Conservation (phyloP, 2,113 vertebrate species). For the Halichoeres trimaculatus region DNA sequence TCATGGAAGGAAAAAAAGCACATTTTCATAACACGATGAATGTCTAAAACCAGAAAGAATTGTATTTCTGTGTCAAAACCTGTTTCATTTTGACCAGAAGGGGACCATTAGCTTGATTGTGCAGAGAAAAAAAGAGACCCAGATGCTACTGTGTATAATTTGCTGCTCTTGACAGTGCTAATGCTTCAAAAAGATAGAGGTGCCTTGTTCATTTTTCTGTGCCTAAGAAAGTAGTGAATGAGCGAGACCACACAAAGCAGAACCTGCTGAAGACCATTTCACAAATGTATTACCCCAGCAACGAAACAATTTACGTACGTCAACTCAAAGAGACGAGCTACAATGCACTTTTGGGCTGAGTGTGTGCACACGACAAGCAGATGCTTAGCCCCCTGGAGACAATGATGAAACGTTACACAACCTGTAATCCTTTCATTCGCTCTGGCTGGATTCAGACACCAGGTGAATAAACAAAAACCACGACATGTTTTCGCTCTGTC, state of each 20-base stretch:
- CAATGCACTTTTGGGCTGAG: slow-evolving; percentile 81
- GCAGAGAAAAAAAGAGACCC: slow-evolving; percentile 64
- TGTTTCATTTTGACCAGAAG: slow-evolving; percentile 66
- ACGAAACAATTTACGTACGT: slow-evolving; percentile 46
- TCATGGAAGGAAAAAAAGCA: slow-evolving; percentile 71
- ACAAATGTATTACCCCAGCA: slow-evolving; percentile 62
- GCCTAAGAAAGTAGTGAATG: slow-evolving; percentile 81
- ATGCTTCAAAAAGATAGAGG: slow-evolving; percentile 83
- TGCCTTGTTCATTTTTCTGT: slow-evolving; percentile 87
- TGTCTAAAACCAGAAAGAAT: slow-evolving; percentile 69
- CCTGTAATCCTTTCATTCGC: slow-evolving; percentile 50
- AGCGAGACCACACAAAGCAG: slow-evolving; percentile 58
- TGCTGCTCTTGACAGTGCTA: slow-evolving; percentile 81
- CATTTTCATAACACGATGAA: slow-evolving; percentile 78
- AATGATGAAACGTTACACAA: slow-evolving; percentile 44
- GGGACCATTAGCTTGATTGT: slow-evolving; percentile 55
- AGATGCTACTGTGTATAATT: slow-evolving; percentile 79
- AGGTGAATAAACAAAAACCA: slow-evolving; percentile 40
- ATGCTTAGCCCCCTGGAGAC: slow-evolving; percentile 60
- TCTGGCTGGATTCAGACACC: slow-evolving; percentile 47
- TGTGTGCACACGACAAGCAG: slow-evolving; percentile 53
- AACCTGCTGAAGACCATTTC: slow-evolving; percentile 72
- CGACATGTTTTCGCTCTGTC: slow-evolving; percentile 51
- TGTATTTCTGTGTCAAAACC: slow-evolving; percentile 69
- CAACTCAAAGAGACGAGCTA: slow-evolving; percentile 70